A percentile compares a stretch with the other conserved stretches of the same genome.
phyloP scores from a whole-genome alignment of 2,797 vertebrate species.

The Etheostoma nigrum region DNA sequence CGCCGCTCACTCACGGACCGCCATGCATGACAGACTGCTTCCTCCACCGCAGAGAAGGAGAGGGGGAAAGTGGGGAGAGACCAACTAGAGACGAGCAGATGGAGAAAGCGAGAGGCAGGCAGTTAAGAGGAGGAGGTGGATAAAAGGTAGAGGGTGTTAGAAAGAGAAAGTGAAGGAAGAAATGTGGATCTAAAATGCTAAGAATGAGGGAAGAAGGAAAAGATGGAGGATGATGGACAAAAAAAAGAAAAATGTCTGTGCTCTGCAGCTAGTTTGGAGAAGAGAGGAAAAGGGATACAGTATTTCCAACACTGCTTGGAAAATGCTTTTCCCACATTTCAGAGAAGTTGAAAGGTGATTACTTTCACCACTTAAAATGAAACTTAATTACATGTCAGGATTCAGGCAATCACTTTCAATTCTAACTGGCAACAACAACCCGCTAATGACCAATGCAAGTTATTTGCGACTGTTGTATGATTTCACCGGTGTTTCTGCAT shows the following conservation, averaged over 20 bases:
- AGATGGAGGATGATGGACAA: background rate
- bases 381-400: conserved; percentile 63
- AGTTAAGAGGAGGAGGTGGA: conserved; percentile 17
- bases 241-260: conserved; percentile 6
- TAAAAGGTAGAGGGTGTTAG: conserved; percentile 21
- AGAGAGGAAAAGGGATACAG: background rate
- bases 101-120: conserved; percentile 31
- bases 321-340: conserved; percentile 29
- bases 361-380: conserved; percentile 46
- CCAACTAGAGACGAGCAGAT: conserved; percentile 18
- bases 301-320: conserved; percentile 15
- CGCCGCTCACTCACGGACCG: conserved; percentile 50
- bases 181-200: background rate
- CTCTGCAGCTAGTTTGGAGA: background rate
- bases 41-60: conserved; percentile 38
- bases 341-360: conserved; percentile 37
- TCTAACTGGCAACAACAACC: conserved; percentile 31
- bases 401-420: conserved; percentile 43
- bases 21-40: conserved; percentile 59
- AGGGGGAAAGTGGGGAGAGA: conserved; percentile 17
- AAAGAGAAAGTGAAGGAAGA: conserved; percentile 1
- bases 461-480: conserved; percentile 2
- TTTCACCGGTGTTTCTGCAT: conserved; percentile 40
- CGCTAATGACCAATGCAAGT: conserved; percentile 19
- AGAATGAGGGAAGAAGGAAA: conserved; percentile 1